phyloP scores from a whole-genome alignment of 2,113 vertebrate genomes.

The Burhinus bistriatus region DNA sequence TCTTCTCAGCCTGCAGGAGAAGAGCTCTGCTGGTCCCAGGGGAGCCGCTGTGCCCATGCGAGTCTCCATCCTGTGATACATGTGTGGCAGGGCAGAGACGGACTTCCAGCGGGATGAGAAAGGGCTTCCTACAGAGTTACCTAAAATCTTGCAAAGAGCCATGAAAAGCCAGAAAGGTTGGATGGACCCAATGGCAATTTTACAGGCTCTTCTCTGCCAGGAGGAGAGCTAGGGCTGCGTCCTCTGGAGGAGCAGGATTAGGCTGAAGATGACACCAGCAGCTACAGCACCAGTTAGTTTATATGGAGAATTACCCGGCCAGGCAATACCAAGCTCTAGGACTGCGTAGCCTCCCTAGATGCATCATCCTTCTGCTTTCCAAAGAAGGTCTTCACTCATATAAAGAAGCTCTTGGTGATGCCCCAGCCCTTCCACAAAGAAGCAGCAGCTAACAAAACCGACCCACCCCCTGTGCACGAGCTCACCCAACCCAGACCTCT shows the following conservation, averaged over 20 bases:
- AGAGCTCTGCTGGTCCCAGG: neutral
- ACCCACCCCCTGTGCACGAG: neutral
- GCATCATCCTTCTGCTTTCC: neutral
- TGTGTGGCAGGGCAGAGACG: neutral
- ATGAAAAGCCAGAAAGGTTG: neutral
- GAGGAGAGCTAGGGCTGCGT: neutral
- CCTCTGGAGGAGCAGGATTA: neutral
- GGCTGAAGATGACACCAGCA: neutral
- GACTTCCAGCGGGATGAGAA: neutral
- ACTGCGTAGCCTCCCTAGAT: neutral
- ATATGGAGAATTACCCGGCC: accelerated
- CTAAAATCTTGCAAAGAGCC: neutral
- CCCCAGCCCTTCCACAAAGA: neutral
- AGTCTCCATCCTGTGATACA: neutral
- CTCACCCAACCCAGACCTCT: neutral
- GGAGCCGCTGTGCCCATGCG: accelerated
- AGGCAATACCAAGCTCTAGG: neutral
- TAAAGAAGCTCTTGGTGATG: neutral
- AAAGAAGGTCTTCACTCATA: accelerated
- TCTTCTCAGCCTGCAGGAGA: neutral
- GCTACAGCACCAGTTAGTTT: neutral
- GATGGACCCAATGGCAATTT: neutral
- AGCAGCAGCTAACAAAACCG: neutral
- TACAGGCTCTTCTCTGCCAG: neutral
- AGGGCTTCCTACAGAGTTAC: neutral